Conservation (phyloP, 1,140 invertebrate species). For the Lordiphosa collinella region DNA sequence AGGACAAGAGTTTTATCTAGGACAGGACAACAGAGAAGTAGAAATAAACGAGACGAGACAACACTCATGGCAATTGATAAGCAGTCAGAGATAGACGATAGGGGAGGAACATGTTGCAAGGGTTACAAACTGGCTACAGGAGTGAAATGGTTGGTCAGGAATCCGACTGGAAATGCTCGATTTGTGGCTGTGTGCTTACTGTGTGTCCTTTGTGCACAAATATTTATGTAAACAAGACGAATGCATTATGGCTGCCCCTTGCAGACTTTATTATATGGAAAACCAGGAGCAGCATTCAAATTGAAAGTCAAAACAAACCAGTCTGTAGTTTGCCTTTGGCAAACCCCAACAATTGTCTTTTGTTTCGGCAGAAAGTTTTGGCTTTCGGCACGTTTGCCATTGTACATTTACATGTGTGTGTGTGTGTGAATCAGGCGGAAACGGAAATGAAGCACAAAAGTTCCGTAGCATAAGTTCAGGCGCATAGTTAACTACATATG, state of each 20-base stretch:
- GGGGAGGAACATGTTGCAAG: not conserved
- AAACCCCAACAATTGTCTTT: conserved; percentile 34
- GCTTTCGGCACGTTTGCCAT: conserved; percentile 46
- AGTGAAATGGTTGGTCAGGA: conserved; percentile 2
- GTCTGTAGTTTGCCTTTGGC: conserved; percentile 8
- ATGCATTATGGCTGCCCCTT: conserved; percentile 12
- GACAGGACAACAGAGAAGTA: conserved; percentile 9
- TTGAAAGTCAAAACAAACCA: conserved; percentile 52
- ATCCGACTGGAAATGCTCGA: not conserved
- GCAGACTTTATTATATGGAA: too few relatives aligned
- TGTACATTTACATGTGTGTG: conserved; percentile 34
- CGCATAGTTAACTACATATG: conserved; percentile 49
- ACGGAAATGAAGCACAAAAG: conserved; percentile 53
- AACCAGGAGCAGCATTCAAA: conserved; percentile 22
- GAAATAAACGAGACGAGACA: conserved; percentile 8
- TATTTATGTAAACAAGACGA: conserved; percentile 14
- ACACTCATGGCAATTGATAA: conserved; percentile 8
- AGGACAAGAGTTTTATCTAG: conserved; percentile 8
- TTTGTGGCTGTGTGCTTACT: not conserved
- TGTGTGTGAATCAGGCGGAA: conserved; percentile 13
- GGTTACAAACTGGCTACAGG: not conserved
- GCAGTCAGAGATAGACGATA: not conserved
- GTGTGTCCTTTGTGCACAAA: not conserved
- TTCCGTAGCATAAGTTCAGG: conserved; percentile 25
- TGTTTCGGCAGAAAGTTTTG: conserved; percentile 35